These are phyloP conservation scores for Anas acuta DNA, from an alignment of 2,797 vertebrate genomes.

Conservation along the genomic window DNA sequence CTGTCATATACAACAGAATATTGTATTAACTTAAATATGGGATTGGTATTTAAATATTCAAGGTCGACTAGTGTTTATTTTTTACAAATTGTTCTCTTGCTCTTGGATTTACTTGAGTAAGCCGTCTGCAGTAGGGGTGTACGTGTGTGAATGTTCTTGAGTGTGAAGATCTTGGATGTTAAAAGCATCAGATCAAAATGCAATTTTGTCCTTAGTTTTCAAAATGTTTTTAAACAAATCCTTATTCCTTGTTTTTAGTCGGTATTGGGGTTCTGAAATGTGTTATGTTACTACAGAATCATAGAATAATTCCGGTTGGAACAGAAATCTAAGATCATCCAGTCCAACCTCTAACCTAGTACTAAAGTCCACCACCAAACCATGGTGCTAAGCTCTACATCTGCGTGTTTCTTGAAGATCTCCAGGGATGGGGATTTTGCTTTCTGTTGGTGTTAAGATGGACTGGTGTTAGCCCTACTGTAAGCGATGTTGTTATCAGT, in stretches of 20 bases:
- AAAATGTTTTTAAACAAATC: not conserved
- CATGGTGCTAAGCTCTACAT: too few relatives aligned
- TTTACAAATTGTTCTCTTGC: not conserved
- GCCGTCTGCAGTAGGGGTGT: not conserved
- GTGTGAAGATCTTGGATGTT: not conserved
- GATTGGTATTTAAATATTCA: not conserved
- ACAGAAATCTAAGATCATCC: too few relatives aligned
- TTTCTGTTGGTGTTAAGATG: not conserved
- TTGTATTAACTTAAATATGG: not conserved
- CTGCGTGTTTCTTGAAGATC: too few relatives aligned
- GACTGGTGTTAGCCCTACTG: not conserved
- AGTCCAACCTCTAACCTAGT: too few relatives aligned
- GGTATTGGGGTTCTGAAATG: not conserved
- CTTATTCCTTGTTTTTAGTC: not conserved
- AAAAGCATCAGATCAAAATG: not conserved
- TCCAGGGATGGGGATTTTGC: not conserved
- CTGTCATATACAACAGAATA: not conserved
- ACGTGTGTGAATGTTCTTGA: not conserved
- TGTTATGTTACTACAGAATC: not conserved
- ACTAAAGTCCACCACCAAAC: too few relatives aligned
- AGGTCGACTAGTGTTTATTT: not conserved
- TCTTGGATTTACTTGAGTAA: not conserved
- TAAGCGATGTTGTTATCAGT: not conserved
- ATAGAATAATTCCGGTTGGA: too few relatives aligned
- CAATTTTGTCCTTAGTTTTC: not conserved